Conservation (phyloP, 2,113 vertebrate genomes). For the Gallinago media region DNA sequence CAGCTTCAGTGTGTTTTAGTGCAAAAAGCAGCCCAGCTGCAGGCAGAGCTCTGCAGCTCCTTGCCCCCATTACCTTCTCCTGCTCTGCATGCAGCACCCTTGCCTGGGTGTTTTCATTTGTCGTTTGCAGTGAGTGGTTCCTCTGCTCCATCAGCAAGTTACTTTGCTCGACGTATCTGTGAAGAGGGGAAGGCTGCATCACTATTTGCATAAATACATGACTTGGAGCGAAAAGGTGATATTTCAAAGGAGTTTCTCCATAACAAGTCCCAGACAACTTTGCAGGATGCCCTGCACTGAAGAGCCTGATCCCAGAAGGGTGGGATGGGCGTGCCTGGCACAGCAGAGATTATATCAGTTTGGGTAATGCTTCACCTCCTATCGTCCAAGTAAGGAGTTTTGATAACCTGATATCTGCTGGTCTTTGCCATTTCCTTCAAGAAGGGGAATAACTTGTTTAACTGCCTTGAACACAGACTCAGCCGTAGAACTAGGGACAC, state of each 20-base stretch:
- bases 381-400: not conserved
- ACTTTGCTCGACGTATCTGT: conserved; percentile 92
- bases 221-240: not conserved
- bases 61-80: conserved; percentile 87
- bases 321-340: not conserved
- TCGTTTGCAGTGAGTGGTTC: conserved; percentile 88
- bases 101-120: conserved; percentile 89
- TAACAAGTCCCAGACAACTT: not conserved
- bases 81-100: conserved; percentile 93
- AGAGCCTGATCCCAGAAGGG: not conserved
- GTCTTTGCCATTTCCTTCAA: not conserved
- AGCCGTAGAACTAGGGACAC: not conserved
- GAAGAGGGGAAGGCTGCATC: not conserved
- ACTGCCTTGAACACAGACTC: not conserved
- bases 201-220: accelerated
- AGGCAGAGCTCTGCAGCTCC: not conserved
- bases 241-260: not conserved
- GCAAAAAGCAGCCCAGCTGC: not conserved
- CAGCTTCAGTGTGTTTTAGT: not conserved
- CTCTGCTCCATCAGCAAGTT: conserved; percentile 93
- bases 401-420: not conserved
- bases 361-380: not conserved
- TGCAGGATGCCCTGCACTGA: not conserved
- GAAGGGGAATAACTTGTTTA: no score
- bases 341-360: not conserved